phyloP scores from a whole-genome alignment of 2,113 vertebrate genomes.

The Formicarius rufipectus region DNA sequence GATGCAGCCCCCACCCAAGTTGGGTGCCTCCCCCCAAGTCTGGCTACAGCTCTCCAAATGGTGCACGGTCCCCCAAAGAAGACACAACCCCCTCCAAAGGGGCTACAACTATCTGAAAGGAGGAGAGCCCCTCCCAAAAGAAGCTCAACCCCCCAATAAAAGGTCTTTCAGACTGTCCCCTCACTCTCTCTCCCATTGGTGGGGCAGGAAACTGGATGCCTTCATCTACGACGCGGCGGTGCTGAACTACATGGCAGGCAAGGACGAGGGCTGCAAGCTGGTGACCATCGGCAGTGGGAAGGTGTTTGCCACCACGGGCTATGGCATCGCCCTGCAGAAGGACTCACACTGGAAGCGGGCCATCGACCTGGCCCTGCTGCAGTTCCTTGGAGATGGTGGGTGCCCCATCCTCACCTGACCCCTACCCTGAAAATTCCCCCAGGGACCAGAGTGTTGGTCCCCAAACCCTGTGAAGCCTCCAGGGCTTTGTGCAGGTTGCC shows the following conservation, averaged over 20 bases:
- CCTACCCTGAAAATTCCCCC: not conserved
- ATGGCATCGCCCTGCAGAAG: slow-evolving; percentile 97
- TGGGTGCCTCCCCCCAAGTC: not conserved
- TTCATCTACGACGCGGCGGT: slow-evolving; percentile 96
- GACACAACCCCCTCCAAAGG: not conserved
- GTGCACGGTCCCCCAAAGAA: not conserved
- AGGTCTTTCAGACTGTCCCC: not conserved
- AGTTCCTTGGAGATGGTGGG: slow-evolving; percentile 95
- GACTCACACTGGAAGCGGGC: slow-evolving; percentile 93
- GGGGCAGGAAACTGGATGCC: slow-evolving; percentile 91
- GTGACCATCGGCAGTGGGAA: slow-evolving; percentile 98
- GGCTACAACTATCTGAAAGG: not conserved
- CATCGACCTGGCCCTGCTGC: slow-evolving; percentile 94
- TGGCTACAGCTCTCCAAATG: not conserved
- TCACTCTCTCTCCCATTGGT: not conserved
- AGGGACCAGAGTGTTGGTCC: not conserved
- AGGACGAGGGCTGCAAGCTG: slow-evolving; percentile 97
- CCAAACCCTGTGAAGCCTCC: not conserved
- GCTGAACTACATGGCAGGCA: slow-evolving; percentile 98
- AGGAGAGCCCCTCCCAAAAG: not conserved
- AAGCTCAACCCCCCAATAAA: not conserved
- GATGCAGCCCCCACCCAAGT: not conserved
- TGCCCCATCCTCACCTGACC: not conserved
- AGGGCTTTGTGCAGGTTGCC: accelerated
- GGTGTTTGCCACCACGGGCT: slow-evolving; percentile 96